Base-by-base conservation (phyloP, 2,888 invertebrate species). In the Epistrophe eligans region DNA sequence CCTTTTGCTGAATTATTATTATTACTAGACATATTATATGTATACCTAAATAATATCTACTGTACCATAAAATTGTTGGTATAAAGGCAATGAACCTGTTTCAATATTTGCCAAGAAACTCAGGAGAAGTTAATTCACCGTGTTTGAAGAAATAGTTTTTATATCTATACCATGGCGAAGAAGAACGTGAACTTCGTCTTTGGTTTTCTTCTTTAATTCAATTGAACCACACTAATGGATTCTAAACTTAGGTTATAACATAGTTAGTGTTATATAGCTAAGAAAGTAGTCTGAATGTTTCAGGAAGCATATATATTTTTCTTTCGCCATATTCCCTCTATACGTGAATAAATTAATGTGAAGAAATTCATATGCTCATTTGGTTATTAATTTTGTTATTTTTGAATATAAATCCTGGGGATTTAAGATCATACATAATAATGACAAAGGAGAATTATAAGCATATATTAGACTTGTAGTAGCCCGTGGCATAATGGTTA, bases 201-300 rank as follows among this genome's bases (percentile, higher is more conserved):
- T 35, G 74, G 70, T 11, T 52, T 80, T 79, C 48, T 66, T 66
- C 62, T 62, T 45, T 43, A 85, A 85, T 74, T 82, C 70, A 85
- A 85, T 85, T 82, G 82, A 70, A 15, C 24, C 10, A 50, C 77
- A 79, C 85, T 82, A 85, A 85, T 85, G 82, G 82, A 81, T 77
- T 82, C 62, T 74, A 45, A 73, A 77, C 77, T 77, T 77, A 70
- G 60, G 58, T 40, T 72, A 24, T 24, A 73, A 81, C 35, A 45
- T 10, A 24, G 24, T 70, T 73, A 45, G 66, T 24, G n/a, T n/a
- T n/a, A 11, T 24, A 32, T 9, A 38, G 43, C 58, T 58, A 48
- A 10, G 1, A 10, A 60, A 40, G n/a, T 4, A 62, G 9, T 40
- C 15, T 60, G 11, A 35, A 9, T 10, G 4, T 13, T 66, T 19